These are phyloP conservation scores for Drosophila hydei DNA, from an alignment of 1,140 invertebrate genomes.

Conservation along the genomic window DNA sequence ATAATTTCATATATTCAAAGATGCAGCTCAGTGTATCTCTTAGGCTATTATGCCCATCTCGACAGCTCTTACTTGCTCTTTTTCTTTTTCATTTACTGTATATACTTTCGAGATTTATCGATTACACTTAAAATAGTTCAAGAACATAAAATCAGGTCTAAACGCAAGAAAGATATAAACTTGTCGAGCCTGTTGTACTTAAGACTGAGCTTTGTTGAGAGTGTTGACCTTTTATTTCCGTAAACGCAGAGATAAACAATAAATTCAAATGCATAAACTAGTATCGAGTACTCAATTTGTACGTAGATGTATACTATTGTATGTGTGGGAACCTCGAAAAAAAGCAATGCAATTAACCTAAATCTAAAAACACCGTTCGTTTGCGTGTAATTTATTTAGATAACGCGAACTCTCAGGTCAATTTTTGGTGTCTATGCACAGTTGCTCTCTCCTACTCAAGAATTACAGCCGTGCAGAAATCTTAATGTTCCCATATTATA, in stretches of 20 bases:
- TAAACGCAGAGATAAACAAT: slow-evolving; percentile 21
- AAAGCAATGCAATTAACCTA: slow-evolving; percentile 50
- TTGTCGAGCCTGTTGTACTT: not conserved
- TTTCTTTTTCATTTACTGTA: not conserved
- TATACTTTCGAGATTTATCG: slow-evolving; percentile 43
- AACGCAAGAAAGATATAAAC: not conserved
- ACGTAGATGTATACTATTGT: not conserved
- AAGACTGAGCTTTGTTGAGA: slow-evolving; percentile 2
- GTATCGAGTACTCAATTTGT: slow-evolving; percentile 3
- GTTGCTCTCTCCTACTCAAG: slow-evolving; percentile 4
- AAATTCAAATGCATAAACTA: slow-evolving; percentile 23
- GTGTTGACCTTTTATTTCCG: slow-evolving; percentile 15
- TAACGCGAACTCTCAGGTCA: slow-evolving; percentile 22
- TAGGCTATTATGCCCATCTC: not conserved
- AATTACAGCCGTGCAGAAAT: slow-evolving; percentile 37
- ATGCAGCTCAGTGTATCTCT: not conserved
- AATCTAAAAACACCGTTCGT: slow-evolving; percentile 40
- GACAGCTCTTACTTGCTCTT: not conserved
- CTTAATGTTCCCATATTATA: slow-evolving; percentile 10
- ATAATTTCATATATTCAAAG: too few relatives aligned
- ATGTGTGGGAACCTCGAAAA: slow-evolving; percentile 24
- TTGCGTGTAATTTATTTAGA: slow-evolving; percentile 39
- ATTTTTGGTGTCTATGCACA: not conserved
- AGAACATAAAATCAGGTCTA: slow-evolving; percentile 30
- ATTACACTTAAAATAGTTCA: slow-evolving; percentile 56